A percentile compares a stretch with the other conserved stretches of the same genome.
These are phyloP conservation scores for Ophioderma brevispina DNA, from an alignment of 35 echinoderm and acorn worm genomes.

Conservation along the genomic window DNA sequence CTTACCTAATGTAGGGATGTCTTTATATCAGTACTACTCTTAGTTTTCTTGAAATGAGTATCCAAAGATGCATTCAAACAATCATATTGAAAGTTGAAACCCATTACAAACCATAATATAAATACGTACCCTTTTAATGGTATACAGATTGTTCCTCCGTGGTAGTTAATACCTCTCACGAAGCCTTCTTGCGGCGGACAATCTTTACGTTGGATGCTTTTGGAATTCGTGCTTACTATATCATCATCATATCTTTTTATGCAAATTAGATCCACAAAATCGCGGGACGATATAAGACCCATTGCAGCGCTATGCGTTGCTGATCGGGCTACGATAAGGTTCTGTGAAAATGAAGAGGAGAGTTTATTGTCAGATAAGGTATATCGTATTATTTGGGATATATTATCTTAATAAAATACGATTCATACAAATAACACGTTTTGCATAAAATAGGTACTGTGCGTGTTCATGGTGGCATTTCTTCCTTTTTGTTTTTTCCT, in stretches of 20 bases:
- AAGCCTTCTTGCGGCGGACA: constrained; percentile 76
- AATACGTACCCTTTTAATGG: constrained; percentile 88
- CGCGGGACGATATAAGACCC: constrained; percentile 95
- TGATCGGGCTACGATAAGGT: constrained; percentile 84
- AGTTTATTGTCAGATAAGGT: neutral
- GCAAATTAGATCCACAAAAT: constrained; percentile 86
- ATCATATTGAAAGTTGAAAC: too few species aligned
- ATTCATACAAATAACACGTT: too few species aligned
- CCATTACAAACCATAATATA: too few species aligned
- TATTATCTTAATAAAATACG: too few species aligned
- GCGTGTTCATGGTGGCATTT: too few species aligned
- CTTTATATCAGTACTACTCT: too few species aligned
- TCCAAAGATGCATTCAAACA: too few species aligned
- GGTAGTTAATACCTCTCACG: constrained; percentile 89
- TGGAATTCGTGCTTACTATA: constrained; percentile 86
- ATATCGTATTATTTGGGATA: too few species aligned
- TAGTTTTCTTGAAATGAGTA: too few species aligned
- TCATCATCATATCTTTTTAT: constrained; percentile 65
- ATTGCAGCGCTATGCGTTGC: constrained; percentile 96
- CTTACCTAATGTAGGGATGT: too few species aligned
- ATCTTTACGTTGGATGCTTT: constrained; percentile 84
- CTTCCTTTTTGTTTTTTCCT: too few species aligned
- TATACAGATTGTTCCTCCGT: constrained; percentile 91
- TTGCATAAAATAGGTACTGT: too few species aligned
- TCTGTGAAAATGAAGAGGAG: constrained; percentile 26